Conservation (phyloP, 2,888 invertebrate genomes). For the Caenorhabditis sp. region DNA sequence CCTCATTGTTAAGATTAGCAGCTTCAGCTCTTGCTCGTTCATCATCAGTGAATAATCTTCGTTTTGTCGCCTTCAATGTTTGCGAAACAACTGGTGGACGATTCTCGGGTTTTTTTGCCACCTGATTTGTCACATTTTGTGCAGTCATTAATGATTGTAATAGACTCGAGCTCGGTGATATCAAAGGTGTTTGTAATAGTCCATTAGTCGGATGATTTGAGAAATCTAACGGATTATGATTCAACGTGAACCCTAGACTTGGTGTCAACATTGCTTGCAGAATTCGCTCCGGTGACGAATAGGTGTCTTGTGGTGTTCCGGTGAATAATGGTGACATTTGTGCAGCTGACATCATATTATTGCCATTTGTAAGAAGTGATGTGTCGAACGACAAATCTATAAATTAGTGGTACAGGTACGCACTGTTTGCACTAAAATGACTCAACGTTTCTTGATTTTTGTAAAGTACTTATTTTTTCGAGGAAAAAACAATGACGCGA, state of each 20-base stretch:
- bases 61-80: conserved; percentile 33
- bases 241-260: conserved; percentile 12
- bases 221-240: neutral
- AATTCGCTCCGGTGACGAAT: conserved; percentile 24
- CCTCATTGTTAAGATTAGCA: conserved; percentile 41
- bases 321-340: conserved; percentile 29
- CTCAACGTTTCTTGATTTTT: neutral
- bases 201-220: conserved; percentile 20
- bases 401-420: neutral
- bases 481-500: too few species aligned
- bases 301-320: conserved; percentile 3
- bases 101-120: conserved; percentile 13
- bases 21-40: conserved; percentile 30
- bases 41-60: conserved; percentile 26
- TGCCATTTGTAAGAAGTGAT: conserved; percentile 24
- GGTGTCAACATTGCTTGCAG: conserved; percentile 38
- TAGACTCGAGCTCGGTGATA: conserved; percentile 32
- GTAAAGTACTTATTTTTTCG: neutral
- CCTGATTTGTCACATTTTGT: neutral
- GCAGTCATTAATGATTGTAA: conserved; percentile 34
- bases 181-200: conserved; percentile 28
- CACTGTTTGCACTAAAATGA: neutral
- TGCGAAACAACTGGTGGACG: conserved; percentile 38
- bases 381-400: conserved; percentile 21
- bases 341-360: conserved; percentile 21